Conservation (phyloP, 1,140 invertebrate species). For the Aphelinus certus region DNA sequence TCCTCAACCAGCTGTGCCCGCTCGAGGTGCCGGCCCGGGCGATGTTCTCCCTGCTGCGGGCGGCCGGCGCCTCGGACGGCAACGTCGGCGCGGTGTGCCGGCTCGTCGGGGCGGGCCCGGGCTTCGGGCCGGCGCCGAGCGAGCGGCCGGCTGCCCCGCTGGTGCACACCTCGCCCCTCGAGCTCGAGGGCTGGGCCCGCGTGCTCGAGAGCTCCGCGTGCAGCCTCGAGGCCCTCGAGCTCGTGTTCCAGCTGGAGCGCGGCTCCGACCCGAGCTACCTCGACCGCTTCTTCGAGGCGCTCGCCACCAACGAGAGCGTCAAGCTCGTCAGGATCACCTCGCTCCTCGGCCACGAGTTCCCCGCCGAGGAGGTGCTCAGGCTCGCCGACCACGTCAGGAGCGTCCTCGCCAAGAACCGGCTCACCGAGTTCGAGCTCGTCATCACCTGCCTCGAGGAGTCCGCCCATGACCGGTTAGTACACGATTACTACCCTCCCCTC, state of each 20-base stretch:
- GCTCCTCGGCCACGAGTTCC: conserved; percentile 64
- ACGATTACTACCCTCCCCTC: not conserved
- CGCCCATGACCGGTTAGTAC: conserved; percentile 61
- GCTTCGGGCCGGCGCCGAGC: conserved; percentile 53
- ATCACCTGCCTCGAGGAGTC: conserved; percentile 66
- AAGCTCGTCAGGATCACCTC: conserved; percentile 64
- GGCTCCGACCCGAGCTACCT: conserved; percentile 57
- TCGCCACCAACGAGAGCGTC: conserved; percentile 63
- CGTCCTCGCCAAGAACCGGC: conserved; percentile 61
- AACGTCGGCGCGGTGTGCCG: conserved; percentile 66
- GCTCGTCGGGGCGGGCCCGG: conserved; percentile 58
- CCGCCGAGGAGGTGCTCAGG: conserved; percentile 58
- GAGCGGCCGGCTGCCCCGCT: conserved; percentile 57
- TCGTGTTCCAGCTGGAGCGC: conserved; percentile 65
- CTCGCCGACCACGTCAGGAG: conserved; percentile 63
- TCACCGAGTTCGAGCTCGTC: conserved; percentile 66
- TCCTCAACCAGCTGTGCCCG: conserved; percentile 64
- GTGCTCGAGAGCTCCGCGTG: conserved; percentile 62
- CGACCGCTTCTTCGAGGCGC: conserved; percentile 63
- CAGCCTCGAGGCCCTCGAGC: conserved; percentile 63
- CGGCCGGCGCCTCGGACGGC: conserved; percentile 64
- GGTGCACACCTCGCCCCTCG: conserved; percentile 61
- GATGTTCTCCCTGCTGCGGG: conserved; percentile 65
- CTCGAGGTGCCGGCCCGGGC: conserved; percentile 64
- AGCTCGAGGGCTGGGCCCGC: conserved; percentile 65